These are phyloP conservation scores for Nerophis lumbriciformis DNA, from an alignment of 2,113 vertebrate genomes.

Conservation along the genomic window DNA sequence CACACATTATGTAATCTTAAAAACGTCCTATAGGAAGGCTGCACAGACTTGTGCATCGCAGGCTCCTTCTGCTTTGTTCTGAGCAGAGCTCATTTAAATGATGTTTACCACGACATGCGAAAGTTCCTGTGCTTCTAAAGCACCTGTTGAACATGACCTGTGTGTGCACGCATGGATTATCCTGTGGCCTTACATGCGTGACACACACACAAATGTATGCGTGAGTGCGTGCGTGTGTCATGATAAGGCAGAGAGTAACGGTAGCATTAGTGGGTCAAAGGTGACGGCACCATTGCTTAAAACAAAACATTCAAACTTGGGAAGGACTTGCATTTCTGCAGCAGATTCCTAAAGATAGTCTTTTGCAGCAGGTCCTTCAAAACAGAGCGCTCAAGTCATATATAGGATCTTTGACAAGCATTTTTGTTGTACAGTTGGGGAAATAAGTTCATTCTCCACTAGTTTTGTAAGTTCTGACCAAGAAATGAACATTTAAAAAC, in stretches of 20 bases:
- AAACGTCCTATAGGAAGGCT: conserved; percentile 24
- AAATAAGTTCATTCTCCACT: too few species aligned
- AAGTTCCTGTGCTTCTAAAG: neutral
- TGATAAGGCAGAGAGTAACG: neutral
- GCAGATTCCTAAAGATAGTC: too few species aligned
- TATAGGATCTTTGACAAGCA: too few species aligned
- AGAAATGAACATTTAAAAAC: too few species aligned
- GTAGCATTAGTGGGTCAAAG: conserved; percentile 59
- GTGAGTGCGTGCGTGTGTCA: neutral
- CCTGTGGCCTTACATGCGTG: neutral
- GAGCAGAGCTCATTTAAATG: neutral
- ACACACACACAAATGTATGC: neutral
- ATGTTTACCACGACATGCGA: too few species aligned
- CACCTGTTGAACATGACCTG: conserved; percentile 1
- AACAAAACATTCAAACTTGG: too few species aligned
- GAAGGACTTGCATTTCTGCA: too few species aligned
- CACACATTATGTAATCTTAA: conserved; percentile 51
- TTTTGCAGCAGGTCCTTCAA: too few species aligned
- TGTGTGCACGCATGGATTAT: neutral
- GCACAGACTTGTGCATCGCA: conserved; percentile 14
- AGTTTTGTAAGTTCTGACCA: too few species aligned
- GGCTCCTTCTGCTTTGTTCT: conserved; percentile 1
- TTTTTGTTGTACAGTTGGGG: too few species aligned
- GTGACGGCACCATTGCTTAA: conserved; percentile 34
- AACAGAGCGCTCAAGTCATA: too few species aligned